Conservation (phyloP, 1,140 invertebrate genomes). For the Calliopsis andreniformis region DNA sequence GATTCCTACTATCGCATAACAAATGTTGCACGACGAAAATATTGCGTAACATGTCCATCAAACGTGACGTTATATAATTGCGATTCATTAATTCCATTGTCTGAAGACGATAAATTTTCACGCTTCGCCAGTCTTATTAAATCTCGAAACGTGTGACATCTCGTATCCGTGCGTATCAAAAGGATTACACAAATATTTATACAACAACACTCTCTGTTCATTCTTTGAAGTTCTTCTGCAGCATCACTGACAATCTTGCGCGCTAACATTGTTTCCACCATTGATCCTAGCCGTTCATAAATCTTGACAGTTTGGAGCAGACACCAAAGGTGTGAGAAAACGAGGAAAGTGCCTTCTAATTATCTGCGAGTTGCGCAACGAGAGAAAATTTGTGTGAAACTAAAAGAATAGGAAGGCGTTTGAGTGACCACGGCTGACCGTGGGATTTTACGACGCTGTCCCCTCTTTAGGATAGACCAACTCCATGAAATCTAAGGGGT, state of each 20-base stretch:
- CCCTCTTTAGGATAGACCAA: constrained; percentile 35
- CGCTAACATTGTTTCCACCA: background rate
- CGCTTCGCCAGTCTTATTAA: background rate
- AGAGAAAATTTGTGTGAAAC: background rate
- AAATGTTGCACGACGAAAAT: constrained; percentile 7
- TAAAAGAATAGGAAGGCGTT: background rate
- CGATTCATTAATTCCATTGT: constrained; percentile 15
- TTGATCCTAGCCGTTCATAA: background rate
- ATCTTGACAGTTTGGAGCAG: background rate
- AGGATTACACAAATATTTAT: no score
- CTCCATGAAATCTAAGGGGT: constrained; percentile 17
- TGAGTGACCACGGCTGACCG: background rate
- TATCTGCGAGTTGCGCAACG: background rate
- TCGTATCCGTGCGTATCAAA: background rate
- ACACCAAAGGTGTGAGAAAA: background rate
- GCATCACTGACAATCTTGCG: background rate
- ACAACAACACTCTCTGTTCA: background rate
- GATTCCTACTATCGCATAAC: constrained; percentile 8
- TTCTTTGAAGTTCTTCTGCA: background rate
- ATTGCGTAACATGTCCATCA: background rate
- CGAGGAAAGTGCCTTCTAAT: background rate
- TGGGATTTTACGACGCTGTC: constrained; percentile 33
- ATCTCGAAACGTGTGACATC: background rate
- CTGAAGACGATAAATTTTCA: background rate
- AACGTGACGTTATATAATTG: background rate